phyloP scores from a whole-genome alignment of 2,797 vertebrate genomes.

The Pangasius macronema region DNA sequence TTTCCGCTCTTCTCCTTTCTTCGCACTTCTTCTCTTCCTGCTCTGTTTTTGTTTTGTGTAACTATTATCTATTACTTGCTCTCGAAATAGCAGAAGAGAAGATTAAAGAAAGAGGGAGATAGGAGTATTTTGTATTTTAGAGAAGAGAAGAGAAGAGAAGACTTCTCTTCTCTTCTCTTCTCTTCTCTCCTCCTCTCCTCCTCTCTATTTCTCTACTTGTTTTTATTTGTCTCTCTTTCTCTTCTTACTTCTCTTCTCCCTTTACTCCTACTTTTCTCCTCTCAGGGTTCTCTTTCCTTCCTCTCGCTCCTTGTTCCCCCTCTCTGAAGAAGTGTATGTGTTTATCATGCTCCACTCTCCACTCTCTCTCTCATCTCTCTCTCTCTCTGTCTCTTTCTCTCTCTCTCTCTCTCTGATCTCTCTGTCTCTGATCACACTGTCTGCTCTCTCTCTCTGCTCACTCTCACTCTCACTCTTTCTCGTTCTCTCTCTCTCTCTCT shows the following conservation, averaged over 20 bases:
- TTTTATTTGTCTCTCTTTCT: background rate
- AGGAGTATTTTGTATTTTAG: no score
- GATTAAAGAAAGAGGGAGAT: no score
- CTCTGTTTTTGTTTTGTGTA: background rate
- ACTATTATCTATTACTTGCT: background rate
- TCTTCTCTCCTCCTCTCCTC: no score
- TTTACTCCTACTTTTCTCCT: background rate
- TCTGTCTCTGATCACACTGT: no score
- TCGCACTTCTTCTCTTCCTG: background rate
- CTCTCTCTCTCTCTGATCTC: no score
- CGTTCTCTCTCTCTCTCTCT: background rate
- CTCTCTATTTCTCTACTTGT: background rate
- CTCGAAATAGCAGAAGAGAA: no score
- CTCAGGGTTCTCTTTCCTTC: background rate
- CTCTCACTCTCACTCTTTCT: no score
- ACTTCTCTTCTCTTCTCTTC: background rate
- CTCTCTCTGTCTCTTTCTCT: no score
- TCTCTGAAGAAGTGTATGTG: background rate
- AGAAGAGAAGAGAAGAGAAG: no score
- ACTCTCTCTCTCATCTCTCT: no score
- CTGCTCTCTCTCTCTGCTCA: no score
- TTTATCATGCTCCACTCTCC: background rate
- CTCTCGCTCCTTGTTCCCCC: conserved; percentile 1
- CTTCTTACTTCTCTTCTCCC: background rate
- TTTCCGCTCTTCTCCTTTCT: background rate